These are phyloP conservation scores for Chiloscyllium punctatum DNA, from an alignment of 2,797 vertebrate genomes.

Conservation along the genomic window DNA sequence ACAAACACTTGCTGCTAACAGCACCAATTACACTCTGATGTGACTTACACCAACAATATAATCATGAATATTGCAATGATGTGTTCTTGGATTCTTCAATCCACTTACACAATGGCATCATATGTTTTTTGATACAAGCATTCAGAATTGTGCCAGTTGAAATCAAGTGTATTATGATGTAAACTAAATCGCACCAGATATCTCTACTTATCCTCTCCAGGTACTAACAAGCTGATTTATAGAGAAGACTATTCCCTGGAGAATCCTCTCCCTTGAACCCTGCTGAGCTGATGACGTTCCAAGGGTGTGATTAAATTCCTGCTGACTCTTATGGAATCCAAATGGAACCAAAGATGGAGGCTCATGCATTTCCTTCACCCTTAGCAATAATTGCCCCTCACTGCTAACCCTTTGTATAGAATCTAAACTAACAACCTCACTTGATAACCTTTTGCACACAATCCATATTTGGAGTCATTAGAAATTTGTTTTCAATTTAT, in stretches of 20 bases:
- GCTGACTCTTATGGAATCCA: constrained; percentile 35
- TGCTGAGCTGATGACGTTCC: constrained; percentile 28
- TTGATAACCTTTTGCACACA: not conserved
- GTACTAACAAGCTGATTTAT: not conserved
- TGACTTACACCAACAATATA: not conserved
- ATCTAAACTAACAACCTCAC: not conserved
- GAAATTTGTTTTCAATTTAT: not conserved
- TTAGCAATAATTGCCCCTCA: not conserved
- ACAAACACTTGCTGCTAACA: no score
- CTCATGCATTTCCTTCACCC: constrained; percentile 14
- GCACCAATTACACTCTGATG: not conserved
- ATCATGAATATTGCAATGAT: not conserved
- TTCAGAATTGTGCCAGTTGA: not conserved
- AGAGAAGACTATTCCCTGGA: not conserved
- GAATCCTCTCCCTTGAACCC: not conserved
- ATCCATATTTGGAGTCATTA: not conserved
- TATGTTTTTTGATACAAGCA: not conserved
- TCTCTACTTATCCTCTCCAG: not conserved
- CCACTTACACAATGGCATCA: not conserved
- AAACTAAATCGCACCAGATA: not conserved
- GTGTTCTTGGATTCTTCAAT: not conserved
- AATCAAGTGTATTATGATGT: not conserved
- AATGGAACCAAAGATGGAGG: constrained; percentile 7
- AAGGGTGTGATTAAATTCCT: constrained; percentile 27
- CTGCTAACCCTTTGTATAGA: not conserved